Conservation (phyloP, 2,113 vertebrate genomes). For the Arizona elegans region DNA sequence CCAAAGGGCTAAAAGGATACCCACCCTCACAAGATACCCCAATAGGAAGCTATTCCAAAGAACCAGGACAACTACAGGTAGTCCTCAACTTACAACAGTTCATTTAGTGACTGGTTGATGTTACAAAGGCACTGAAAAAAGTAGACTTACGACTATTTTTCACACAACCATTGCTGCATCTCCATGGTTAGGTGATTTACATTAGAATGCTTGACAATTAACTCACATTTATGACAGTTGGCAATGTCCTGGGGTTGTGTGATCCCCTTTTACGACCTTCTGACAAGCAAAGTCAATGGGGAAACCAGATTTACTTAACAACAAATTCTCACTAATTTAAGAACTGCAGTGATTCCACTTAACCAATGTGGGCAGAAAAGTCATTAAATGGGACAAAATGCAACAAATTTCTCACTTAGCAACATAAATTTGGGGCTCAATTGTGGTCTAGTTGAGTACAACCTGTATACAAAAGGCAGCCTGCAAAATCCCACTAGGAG, state of each 20-base stretch:
- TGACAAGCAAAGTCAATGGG: too few relatives aligned
- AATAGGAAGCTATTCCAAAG: background rate
- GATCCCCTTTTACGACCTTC: too few relatives aligned
- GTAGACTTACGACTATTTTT: background rate
- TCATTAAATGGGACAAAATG: too few relatives aligned
- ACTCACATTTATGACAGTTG: too few relatives aligned
- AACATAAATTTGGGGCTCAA: too few relatives aligned
- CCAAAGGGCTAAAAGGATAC: background rate
- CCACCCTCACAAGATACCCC: background rate
- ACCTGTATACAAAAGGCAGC: background rate
- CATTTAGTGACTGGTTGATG: background rate
- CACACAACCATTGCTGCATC: too few relatives aligned
- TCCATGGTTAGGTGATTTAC: too few relatives aligned
- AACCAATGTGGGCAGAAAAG: too few relatives aligned
- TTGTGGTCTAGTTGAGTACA: too few relatives aligned
- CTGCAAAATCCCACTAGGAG: background rate
- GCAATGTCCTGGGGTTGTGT: too few relatives aligned
- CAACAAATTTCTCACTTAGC: too few relatives aligned
- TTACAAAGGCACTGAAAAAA: background rate
- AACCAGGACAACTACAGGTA: background rate
- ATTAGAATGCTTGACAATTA: too few relatives aligned
- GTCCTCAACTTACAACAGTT: background rate
- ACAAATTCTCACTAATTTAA: background rate
- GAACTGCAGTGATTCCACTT: background rate
- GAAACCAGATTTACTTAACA: background rate